Evolutionary conservation across 2,113 vertebrate genomes (phyloP), one percentile per base, ranked within the genome.

Genomic region (Lophochroa leadbeateri): DNA sequence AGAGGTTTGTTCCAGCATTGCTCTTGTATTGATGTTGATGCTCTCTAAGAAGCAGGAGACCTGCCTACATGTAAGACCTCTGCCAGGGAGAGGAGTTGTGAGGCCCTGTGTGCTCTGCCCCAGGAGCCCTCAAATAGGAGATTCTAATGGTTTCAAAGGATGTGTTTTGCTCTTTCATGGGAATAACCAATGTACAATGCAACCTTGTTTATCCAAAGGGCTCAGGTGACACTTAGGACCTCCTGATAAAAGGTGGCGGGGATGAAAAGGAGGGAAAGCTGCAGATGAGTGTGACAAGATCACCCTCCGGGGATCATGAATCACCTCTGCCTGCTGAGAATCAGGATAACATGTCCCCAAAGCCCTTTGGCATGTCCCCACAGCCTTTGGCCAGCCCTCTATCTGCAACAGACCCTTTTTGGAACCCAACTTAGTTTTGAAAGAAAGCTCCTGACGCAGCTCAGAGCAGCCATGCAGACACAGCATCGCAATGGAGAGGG

Each of bases 141-240:
- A 21, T n/a, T 84, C 33, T 43, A 61, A 85, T 64, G 89, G 94
- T 87, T 95, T 97, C 96, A 95, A 95, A 96, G 87, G 64, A 72
- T 64, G 64, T 81, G 91, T 74, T 82, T 70, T 89, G 70, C 57
- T 96, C 92, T 94, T 95, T 94, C 89, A 60, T 61, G 80, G 87
- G 82, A 96, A 88, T 95, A 92, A 91, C 92, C 74, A 84, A 33
- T 46, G 55, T 83, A 92, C 94, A 96, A 76, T 92, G 82, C 79
- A 80, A 94, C 82, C 63, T 50, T 92, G 87, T 94, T 97, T 95
- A 88, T 64, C 55, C 77, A 41, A 92, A 93, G 81, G 89, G 89
- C 70, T 97, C 93, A 91, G 95, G 95, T 96, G 84, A 96, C 96
- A 83, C 71, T 69, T 63, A 27, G 91, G 86, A 63, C 68, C 71